These are phyloP conservation scores for Cinclus cinclus DNA, from an alignment of 2,113 vertebrate species.

Conservation along the genomic window DNA sequence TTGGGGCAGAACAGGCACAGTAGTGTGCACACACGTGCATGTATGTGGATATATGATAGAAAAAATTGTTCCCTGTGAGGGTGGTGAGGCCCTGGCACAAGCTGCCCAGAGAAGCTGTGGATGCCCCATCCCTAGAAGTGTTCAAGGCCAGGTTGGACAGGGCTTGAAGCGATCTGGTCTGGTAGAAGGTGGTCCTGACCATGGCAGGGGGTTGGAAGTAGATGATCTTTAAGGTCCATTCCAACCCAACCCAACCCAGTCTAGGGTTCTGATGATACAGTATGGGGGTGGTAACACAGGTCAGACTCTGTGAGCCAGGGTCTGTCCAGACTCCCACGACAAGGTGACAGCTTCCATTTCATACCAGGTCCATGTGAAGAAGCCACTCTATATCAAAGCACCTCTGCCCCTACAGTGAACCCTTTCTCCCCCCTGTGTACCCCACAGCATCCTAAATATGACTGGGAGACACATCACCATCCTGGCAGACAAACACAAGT, in stretches of 20 bases:
- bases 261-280: background rate
- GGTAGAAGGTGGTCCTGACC: background rate
- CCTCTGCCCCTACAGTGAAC: fast-evolving
- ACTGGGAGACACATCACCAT: background rate
- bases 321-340: background rate
- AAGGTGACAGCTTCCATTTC: background rate
- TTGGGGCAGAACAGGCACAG: background rate
- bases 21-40: fast-evolving
- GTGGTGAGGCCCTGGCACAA: background rate
- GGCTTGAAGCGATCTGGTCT: background rate
- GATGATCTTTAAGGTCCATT: background rate
- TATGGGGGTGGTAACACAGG: background rate
- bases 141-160: background rate
- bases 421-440: background rate
- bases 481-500: background rate
- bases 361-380: fast-evolving
- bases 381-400: background rate
- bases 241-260: background rate
- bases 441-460: background rate
- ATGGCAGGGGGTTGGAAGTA: background rate
- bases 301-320: background rate
- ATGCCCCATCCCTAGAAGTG: background rate
- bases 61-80: background rate
- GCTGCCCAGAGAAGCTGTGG: background rate
- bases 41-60: fast-evolving